Percentiles rank a stretch among this genome's conserved stretches.
phyloP scores from a whole-genome alignment of 2,888 invertebrate species.

The Oscheius sp. region DNA sequence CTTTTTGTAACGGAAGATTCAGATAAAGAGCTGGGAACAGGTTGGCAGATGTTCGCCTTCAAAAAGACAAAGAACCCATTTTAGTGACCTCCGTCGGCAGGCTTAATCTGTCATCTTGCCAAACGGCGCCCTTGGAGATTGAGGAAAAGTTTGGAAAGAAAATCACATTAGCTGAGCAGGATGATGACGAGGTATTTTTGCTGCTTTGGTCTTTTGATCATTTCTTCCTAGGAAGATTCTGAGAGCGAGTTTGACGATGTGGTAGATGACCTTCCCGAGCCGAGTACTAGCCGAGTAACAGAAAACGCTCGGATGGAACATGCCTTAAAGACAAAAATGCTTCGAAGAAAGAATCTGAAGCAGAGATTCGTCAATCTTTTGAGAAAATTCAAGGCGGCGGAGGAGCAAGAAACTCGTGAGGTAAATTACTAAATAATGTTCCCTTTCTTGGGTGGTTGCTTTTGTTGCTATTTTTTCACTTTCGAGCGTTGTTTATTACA shows the following conservation, averaged over 20 bases:
- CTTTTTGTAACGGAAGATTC: slow-evolving; percentile 51
- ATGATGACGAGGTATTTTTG: slow-evolving; percentile 34
- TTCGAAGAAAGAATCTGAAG: slow-evolving; percentile 82
- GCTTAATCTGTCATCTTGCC: slow-evolving; percentile 51
- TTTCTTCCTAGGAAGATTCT: slow-evolving; percentile 44
- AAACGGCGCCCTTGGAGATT: slow-evolving; percentile 52
- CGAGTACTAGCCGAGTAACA: background rate
- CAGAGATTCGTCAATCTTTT: slow-evolving; percentile 94
- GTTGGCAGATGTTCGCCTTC: background rate
- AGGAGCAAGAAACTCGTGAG: slow-evolving; percentile 80
- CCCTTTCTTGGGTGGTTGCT: too few species aligned
- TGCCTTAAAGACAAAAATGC: slow-evolving; percentile 22
- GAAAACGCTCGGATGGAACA: background rate
- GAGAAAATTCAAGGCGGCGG: slow-evolving; percentile 87
- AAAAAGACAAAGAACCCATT: slow-evolving; percentile 4
- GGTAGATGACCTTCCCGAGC: slow-evolving; percentile 5
- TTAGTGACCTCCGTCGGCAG: slow-evolving; percentile 53
- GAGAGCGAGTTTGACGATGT: slow-evolving; percentile 57
- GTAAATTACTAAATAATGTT: background rate
- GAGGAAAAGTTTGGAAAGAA: slow-evolving; percentile 48
- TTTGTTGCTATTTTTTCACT: too few species aligned
- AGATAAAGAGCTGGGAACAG: slow-evolving; percentile 45
- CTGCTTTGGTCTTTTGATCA: background rate
- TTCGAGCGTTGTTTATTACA: too few species aligned
- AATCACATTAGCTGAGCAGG: slow-evolving; percentile 47